Conservation (phyloP, 2,888 invertebrate genomes). For the Cephus runcator region DNA sequence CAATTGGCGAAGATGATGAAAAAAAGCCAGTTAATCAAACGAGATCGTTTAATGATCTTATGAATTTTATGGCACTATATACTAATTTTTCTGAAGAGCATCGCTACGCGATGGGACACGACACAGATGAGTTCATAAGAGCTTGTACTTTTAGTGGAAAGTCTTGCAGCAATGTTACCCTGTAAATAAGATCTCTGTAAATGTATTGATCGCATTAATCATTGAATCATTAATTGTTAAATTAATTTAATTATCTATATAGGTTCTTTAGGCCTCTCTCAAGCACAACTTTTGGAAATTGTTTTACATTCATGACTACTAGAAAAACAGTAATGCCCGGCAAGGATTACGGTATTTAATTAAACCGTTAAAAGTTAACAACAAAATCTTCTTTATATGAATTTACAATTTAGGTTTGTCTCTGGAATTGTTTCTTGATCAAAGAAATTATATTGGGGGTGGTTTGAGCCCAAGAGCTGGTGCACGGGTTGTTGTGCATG, state of each 20-base stretch:
- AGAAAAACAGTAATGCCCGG: slow-evolving; percentile 31
- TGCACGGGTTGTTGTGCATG: slow-evolving; percentile 28
- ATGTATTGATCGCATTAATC: background rate
- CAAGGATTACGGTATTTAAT: slow-evolving; percentile 26
- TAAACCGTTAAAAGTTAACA: background rate
- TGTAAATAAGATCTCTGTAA: slow-evolving; percentile 14
- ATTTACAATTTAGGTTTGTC: slow-evolving; percentile 24
- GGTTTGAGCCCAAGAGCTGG: slow-evolving; percentile 30
- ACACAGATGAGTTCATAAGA: slow-evolving; percentile 20
- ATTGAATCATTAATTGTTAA: background rate
- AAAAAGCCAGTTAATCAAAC: slow-evolving; percentile 20
- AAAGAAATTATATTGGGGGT: slow-evolving; percentile 24
- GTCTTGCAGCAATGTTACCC: slow-evolving; percentile 24
- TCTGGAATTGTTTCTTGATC: slow-evolving; percentile 29
- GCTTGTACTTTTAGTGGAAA: slow-evolving; percentile 30
- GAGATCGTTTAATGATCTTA: slow-evolving; percentile 29
- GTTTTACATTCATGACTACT: slow-evolving; percentile 27
- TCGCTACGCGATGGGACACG: slow-evolving; percentile 23
- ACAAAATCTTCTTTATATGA: background rate
- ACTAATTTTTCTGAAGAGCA: slow-evolving; percentile 22
- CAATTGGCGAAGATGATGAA: slow-evolving; percentile 8
- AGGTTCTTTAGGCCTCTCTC: slow-evolving; percentile 24
- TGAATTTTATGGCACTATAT: slow-evolving; percentile 30
- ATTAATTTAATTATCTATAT: background rate
- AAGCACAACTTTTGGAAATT: slow-evolving; percentile 27